Base-by-base conservation (phyloP, 2,888 invertebrate genomes). In the Andrena bucephala region DNA sequence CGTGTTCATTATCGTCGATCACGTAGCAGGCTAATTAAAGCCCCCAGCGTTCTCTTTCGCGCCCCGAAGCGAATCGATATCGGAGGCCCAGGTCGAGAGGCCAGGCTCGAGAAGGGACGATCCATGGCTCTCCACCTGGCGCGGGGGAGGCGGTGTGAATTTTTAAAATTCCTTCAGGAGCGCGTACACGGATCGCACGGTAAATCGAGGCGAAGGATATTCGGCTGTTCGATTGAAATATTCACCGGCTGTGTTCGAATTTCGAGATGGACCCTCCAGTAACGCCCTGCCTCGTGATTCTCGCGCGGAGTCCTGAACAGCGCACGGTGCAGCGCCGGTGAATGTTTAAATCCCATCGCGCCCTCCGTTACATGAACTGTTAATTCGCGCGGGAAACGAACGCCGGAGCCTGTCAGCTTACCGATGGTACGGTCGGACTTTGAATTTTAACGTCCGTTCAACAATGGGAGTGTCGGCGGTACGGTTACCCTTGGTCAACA, bases 201-300 rank as follows among this genome's bases (percentile, higher is more conserved):
- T 81, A 81, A 81, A 81, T 81, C 81, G 81, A 81, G 70, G 66
- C 75, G 75, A 69, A 67, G 82, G 75, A 75, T 82, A 81, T 74
- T 82, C 79, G 79, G 75, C 57, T 80, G 67, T 72, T 80, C 82
- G 72, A 81, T 81, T 81, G 81, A 81, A 81, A 81, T 74, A 81
- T 81, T 81, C 81, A 81, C 72, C 50, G 68, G 13, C 52, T 80
- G 81, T 73, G 81, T 79, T 79, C 73, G 80, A 81, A 79, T 81
- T 81, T 81, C 71, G 67, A 63, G 80, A 79, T 77, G 59, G 78
- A 48, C 69, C 4, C 68, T 27, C 24, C 54, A 42, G 31, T 42
- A 66, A n/a, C 31, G 42, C 27, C 33, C 67, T 20, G 27, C 54
- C 62, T 50, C 54, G 54, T 50, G 54, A 71, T 70, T 70, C 60